Conservation (phyloP, 1,140 invertebrate species). For the Lutraria rhynchaena region DNA sequence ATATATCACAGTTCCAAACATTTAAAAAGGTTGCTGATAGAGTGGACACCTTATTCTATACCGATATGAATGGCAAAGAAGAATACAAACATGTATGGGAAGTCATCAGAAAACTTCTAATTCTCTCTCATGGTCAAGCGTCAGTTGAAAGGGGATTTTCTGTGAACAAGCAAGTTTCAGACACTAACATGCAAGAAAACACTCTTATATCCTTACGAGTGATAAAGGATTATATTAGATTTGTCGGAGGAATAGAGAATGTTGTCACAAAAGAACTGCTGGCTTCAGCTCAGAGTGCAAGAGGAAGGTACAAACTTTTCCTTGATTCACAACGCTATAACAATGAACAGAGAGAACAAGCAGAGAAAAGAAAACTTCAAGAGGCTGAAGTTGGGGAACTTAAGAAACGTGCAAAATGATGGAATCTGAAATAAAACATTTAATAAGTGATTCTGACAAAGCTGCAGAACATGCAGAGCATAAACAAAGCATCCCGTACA, state of each 20-base stretch:
- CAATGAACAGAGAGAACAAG: neutral
- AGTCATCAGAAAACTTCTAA: constrained; percentile 55
- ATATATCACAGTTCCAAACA: neutral
- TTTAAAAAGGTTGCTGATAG: constrained; percentile 18
- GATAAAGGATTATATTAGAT: constrained; percentile 2
- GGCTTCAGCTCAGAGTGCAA: neutral
- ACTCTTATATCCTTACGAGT: neutral
- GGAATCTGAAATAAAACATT: neutral
- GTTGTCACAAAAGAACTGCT: constrained; percentile 9
- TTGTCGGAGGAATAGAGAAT: neutral
- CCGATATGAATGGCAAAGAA: constrained; percentile 1
- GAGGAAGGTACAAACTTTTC: neutral
- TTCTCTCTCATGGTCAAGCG: constrained; percentile 70
- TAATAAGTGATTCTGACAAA: neutral
- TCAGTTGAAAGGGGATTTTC: constrained; percentile 68
- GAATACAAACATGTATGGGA: constrained; percentile 45
- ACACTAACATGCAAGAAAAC: neutral
- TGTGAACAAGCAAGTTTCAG: constrained; percentile 62
- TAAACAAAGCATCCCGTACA: neutral
- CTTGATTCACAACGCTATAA: neutral
- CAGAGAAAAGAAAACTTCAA: neutral
- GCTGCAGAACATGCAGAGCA: neutral
- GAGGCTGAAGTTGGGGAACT: neutral
- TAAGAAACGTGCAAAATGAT: neutral
- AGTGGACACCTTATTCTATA: constrained; percentile 56